Base-by-base conservation (phyloP, 2,888 invertebrate genomes). In the Ceratothoa steindachneri region DNA sequence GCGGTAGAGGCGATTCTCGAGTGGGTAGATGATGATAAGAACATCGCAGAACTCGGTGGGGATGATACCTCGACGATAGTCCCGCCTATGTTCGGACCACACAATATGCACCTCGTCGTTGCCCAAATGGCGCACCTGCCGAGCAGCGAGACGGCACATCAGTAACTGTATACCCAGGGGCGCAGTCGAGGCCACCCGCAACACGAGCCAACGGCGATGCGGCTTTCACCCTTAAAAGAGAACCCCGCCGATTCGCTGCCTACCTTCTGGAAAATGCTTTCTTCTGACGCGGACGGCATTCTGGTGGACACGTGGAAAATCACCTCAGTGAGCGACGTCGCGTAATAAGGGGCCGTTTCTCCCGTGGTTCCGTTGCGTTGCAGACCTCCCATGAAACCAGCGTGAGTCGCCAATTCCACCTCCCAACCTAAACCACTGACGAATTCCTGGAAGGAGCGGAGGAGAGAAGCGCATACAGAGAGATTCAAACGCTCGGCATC, bases 31-130 rank as follows among this genome's bases (percentile, higher is more conserved):
- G 65, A 92, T 93, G 83, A 99, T 95, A 77, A 99, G 89, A 80
- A 99, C 95, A 87, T 99, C 99, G 85, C 97, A 98, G 88, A 99
- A 99, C 87, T 99, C 97, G 12, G 99, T 99, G 71, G 98, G 97
- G 83, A 99, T 91, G 82, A 97, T 97, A 83, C 96, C 96, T 73
- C 97, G 89, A 75, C 96, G 89, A 87, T 99, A 99, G 83, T 97
- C 95, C 79, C 97, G 89, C 85, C 89, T 89, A 85, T 99, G 97
- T 84, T 99, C 99, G 69, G 96, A 97, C 99, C 99, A 99, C 30
- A 99, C 96, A 80, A 99, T 95, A 84, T 98, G 98, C 74, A 99
- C 94, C 85, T 98, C 97, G 85, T 98, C 97, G 85, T 98, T 98
- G 66, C 97, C 97, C 80, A 98, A 87, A 87, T 98, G 97, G 2